These are phyloP conservation scores for Elymnias hypermnestra DNA, from an alignment of 1,140 invertebrate genomes.

Conservation along the genomic window DNA sequence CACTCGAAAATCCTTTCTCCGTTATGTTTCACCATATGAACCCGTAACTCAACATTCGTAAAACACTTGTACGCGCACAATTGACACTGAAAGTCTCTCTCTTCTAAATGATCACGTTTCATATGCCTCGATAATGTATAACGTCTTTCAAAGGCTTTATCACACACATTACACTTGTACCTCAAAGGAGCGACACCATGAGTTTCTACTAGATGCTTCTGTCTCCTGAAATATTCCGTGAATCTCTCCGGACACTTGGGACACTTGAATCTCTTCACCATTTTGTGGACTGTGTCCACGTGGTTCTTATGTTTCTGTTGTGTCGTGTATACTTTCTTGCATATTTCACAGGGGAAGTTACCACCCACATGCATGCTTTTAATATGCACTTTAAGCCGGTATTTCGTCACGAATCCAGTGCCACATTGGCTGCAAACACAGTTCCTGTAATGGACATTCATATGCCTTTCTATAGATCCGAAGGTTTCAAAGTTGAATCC, in stretches of 20 bases:
- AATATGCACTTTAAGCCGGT: constrained; percentile 54
- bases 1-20: constrained; percentile 78
- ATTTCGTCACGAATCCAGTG: constrained; percentile 57
- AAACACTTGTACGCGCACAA: constrained; percentile 48
- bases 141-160: constrained; percentile 47
- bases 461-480: constrained; percentile 59
- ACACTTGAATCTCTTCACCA: constrained; percentile 58
- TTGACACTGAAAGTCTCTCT: constrained; percentile 45
- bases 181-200: constrained; percentile 46
- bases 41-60: constrained; percentile 60
- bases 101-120: constrained; percentile 63
- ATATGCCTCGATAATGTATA: constrained; percentile 57
- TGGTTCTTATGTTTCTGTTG: constrained; percentile 57
- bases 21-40: constrained; percentile 82
- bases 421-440: constrained; percentile 64
- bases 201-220: constrained; percentile 51
- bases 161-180: constrained; percentile 63
- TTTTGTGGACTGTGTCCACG: constrained; percentile 49
- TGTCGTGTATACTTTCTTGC: constrained; percentile 49
- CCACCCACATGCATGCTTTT: constrained; percentile 55
- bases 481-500: constrained; percentile 59
- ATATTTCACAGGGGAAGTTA: constrained; percentile 44
- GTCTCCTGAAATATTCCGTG: constrained; percentile 53
- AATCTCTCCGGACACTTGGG: constrained; percentile 55
- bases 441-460: constrained; percentile 63